Evolutionary conservation across 2,797 vertebrate genomes (phyloP), one percentile per base, ranked within the genome.

Genomic region (Pseudocheirus occidentalis): DNA sequence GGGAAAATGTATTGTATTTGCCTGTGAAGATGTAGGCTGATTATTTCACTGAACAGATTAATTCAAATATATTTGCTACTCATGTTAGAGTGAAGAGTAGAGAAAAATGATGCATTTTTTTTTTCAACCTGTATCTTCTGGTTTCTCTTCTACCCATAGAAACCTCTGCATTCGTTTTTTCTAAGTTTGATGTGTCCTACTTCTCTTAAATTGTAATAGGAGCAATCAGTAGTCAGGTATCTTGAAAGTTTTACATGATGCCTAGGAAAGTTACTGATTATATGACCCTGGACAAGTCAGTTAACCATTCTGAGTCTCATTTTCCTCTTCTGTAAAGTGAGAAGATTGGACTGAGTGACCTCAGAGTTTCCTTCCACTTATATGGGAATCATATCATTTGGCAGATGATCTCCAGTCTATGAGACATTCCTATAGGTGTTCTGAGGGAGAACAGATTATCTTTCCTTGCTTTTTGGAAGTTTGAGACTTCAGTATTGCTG

Each of bases 1-100:
- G 53, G 89, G 95, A 93, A 98, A 94, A 95, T 94, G 24, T 21
- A 55, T 93, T 90, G 62, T 12, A 90, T 93, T 96, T 93, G 28
- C 66, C 94, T 95, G 93, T 89, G 56, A 95, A 96, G 91, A 95
- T 53, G 24, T 95, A 90, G 92, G 90, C 89, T 58, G 57, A 92
- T 94, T 94, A 91, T 89, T 93, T 97, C 73, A 96, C 55, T 91
- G 91, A 95, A 90, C 50, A 53, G 73, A 34, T 93, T 46, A 91
- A 58, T 93, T 97, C 90, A 87, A 46, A 55, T 34, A 55, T 54
- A 53, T 90, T 54, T 53, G 53, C 89, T 16, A 34, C 28, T 54
- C 11, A 0, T 54, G 50, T 52, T 34, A 90, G 90, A 34, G 52
- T 90, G 59, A 93, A 87, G 55, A 90, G 62, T 11, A 55, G 91